Base-by-base conservation (phyloP, 1,140 invertebrate genomes). In the Ditylenchus dipsaci region DNA sequence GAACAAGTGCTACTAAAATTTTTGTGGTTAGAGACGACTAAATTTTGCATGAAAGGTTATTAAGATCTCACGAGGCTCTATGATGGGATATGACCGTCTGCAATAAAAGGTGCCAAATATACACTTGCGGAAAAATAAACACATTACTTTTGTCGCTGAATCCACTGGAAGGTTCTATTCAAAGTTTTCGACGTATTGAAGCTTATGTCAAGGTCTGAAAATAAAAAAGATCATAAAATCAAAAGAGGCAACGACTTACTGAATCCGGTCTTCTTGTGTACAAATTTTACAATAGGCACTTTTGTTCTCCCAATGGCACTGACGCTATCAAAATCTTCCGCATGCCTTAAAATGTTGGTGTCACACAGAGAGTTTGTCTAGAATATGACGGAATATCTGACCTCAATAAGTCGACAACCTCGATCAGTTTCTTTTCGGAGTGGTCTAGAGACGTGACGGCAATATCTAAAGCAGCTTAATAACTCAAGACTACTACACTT, bases 211-310 rank as follows among this genome's bases (percentile, higher is more conserved):
- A 75, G 33, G 11, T 38, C 33, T 38, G 11, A 11, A 38, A 38
- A 5, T 38, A 5, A 3, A 38, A 11, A 38, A 38, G 3, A 38
- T 38, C 3, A 11, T 11, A 38, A 38, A 38, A 11, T 11, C 3
- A 38, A 38, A 11, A 38, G 11, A 38, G 33, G 11, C 33, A n/a
- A n/a, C n/a, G n/a, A 3, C 33, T 38, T 76, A 19, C 45, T 67
- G 26, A 77, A n/a, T 13, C 63, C 29, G n/a, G 76, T 78, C 7
- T 43, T 19, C 8, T 30, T 33, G 30, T 74, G 67, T 29, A 33
- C 59, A 21, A 68, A 64, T 49, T 75, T 75, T 23, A 75, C 49
- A 43, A 75, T 43, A 1, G 74, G 74, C 19, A 74, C 23, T 8
- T 45, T 33, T 17, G 68, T 38, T 45, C 42, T 8, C 11, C 23